Base-by-base conservation (phyloP, 92 coral and sea anemone genomes). In the Porites lobata region DNA sequence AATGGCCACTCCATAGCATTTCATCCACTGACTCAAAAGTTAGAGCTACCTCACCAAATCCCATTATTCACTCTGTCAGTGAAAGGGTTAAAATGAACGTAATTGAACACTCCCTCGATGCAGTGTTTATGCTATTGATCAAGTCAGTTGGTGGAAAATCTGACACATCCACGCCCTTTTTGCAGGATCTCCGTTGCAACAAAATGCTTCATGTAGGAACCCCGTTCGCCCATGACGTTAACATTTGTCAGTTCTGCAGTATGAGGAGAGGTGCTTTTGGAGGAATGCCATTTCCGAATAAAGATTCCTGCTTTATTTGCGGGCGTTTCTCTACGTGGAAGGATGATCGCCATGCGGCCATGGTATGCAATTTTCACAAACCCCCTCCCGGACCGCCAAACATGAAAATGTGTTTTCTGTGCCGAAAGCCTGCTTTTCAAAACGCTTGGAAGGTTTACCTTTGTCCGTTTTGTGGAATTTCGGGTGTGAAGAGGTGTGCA, bases 231-330 rank as follows among this genome's bases (percentile, higher is more conserved):
- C 85, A 93, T 19, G 92, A 94, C 8, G 90, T 94, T 24, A 21
- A 89, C 21, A 82, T 94, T 50, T 94, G 97, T 59, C 90, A 90
- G 71, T 92, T 94, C 90, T 94, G 97, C 77, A 82, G 89, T 20
- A 89, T 83, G 81, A 75, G 72, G 57, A 89, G 93, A 32, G 80
- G 93, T 65, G 86, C 89, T 26, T 82, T 94, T 64, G 95, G 95
- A 10, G 95, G 91, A 10, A 61, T 82, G 24, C 79, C 84, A 2
- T 89, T 88, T 24, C 17, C 72, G 58, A 94, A 89, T 81, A 90
- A 92, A 77, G 92, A 94, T 70, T 67, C 75, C 12, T 94, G 97
- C 83, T 86, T 92, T 26, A 70, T 94, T 59, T 94, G 95, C 72
- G 97, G 97, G 17, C 91, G 83, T 26, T 70, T 52, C 29, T 82